Evolutionary conservation across 2,113 vertebrate genomes (phyloP), one percentile per base, ranked within the genome.

Genomic region (Calypte anna): DNA sequence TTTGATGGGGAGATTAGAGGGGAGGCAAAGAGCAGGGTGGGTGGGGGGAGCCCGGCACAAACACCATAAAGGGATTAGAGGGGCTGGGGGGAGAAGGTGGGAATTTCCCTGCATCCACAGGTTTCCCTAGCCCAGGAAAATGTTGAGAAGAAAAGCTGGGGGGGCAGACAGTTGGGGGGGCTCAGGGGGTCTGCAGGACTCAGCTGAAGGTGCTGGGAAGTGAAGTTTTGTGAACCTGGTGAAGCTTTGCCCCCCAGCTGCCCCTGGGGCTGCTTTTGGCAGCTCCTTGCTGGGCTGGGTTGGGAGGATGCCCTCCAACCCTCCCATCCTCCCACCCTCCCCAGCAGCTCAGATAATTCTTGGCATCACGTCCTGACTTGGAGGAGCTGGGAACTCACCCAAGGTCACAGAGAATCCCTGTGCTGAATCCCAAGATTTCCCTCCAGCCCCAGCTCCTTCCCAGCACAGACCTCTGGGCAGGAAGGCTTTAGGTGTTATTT

Each of bases 11-110:
- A 90, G 93, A 96, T 96, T 95, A 94, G 79, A 82, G 79, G 57
- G 75, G 59, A 96, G 95, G 93, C 95, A 97, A 96, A 96, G 96
- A 97, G 94, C 95, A 96, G 94, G 31, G 78, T 7, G 4, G 1
- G 77, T 0, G 3, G 3, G 74, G 86, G 85, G 55, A 93, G 79
- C 59, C 38, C 40, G 0, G 85, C 85, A 93, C 88, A 96, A 97
- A 96, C 95, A 96, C 75, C 93, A 70, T 97, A 96, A 96, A 96
- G 73, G 88, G 96, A 93, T 96, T 90, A 96, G 43, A 86, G 82
- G 27, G 62, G 70, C 28, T 57, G 69, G 66, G 63, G 28, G 51
- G 76, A 53, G 68, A 4, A 0, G 53, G 36, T 6, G 76, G 82
- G 92, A 10, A 84, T 81, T 81, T 38, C 81, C 72, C 86, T 83